phyloP scores from a whole-genome alignment of 1,140 invertebrate species.

The Musca domestica region DNA sequence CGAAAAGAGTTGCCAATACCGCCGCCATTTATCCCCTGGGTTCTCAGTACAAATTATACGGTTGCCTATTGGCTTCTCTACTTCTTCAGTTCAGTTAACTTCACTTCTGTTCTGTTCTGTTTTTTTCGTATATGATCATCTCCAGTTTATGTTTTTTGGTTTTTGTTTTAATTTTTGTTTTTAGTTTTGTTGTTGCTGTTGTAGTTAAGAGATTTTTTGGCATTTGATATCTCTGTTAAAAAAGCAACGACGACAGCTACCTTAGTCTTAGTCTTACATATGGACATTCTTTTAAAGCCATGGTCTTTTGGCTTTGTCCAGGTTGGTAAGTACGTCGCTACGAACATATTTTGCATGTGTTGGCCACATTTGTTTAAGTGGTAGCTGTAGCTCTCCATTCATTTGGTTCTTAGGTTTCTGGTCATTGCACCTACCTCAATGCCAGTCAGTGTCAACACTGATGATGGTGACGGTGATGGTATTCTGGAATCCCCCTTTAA shows the following conservation, averaged over 20 bases:
- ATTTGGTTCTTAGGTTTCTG: background rate
- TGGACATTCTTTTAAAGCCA: background rate
- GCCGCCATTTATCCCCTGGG: background rate
- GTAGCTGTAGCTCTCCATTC: too few relatives aligned
- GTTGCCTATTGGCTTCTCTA: background rate
- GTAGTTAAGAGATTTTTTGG: constrained; percentile 3
- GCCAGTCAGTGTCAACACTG: constrained; percentile 3
- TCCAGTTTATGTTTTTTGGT: background rate
- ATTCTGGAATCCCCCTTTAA: background rate
- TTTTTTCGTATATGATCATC: constrained; percentile 15
- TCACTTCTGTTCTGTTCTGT: background rate
- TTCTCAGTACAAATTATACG: background rate
- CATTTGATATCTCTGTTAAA: constrained; percentile 15
- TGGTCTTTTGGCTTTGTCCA: background rate
- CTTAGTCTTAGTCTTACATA: background rate
- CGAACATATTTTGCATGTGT: too few relatives aligned
- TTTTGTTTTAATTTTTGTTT: background rate
- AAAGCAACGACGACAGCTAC: background rate
- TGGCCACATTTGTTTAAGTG: too few relatives aligned
- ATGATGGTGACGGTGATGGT: background rate
- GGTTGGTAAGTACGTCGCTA: too few relatives aligned
- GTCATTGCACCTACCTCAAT: constrained; percentile 8
- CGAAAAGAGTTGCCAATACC: background rate
- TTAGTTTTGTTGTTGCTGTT: background rate
- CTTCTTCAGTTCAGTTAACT: background rate